These are phyloP conservation scores for Oreochromis aureus DNA, from an alignment of 2,113 vertebrate genomes.

Conservation along the genomic window DNA sequence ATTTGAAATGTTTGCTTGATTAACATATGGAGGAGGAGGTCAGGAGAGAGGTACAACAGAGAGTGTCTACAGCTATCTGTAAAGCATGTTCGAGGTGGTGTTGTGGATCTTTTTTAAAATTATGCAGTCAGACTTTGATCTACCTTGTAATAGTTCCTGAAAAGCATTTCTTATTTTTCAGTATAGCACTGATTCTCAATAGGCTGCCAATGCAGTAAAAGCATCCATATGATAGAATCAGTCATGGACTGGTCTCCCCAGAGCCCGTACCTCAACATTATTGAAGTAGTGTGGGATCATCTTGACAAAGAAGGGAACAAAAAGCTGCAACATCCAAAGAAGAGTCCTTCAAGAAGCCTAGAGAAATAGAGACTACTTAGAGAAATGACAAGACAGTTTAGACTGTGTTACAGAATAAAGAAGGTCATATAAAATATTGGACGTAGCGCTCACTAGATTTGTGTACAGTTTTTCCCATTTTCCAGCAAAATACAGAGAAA, in stretches of 20 bases:
- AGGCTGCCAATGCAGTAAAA: neutral
- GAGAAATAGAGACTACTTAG: neutral
- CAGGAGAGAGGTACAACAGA: neutral
- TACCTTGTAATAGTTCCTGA: neutral
- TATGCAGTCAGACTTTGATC: neutral
- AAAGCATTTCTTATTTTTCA: neutral
- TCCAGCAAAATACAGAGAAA: neutral
- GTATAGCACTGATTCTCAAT: neutral
- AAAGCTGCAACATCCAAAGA: neutral
- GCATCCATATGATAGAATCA: neutral
- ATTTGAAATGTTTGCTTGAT: neutral
- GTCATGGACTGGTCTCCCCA: neutral
- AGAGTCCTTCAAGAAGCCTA: neutral
- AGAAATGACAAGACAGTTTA: neutral
- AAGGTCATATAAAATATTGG: neutral
- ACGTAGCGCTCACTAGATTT: neutral
- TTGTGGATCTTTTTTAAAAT: neutral
- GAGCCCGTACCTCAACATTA: neutral
- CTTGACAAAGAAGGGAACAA: neutral
- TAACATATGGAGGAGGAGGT: neutral
- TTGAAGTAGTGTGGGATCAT: neutral
- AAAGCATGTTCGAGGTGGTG: neutral
- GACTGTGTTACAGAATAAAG: neutral
- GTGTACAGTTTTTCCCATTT: neutral
- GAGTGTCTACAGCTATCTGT: neutral